These are phyloP conservation scores for Eulacestoma nigropectus DNA, from an alignment of 2,113 vertebrate species.

Conservation along the genomic window DNA sequence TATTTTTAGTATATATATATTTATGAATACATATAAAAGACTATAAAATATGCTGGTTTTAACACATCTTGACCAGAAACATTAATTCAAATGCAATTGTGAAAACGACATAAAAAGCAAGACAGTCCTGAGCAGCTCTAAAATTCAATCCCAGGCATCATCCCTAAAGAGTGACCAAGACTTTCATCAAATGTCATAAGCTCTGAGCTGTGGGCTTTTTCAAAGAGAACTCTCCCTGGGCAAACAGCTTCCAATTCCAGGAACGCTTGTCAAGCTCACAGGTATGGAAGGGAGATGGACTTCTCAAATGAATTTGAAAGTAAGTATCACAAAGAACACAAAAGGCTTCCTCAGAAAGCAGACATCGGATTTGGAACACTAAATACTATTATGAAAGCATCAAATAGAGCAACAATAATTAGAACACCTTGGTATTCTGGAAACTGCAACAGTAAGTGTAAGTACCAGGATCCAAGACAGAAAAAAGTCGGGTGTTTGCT, in stretches of 20 bases:
- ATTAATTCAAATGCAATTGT: slow-evolving; percentile 2
- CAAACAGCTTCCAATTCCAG: neutral
- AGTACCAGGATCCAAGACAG: slow-evolving; percentile 33
- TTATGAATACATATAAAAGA: neutral
- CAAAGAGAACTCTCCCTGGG: neutral
- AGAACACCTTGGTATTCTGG: slow-evolving; percentile 31
- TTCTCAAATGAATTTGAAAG: neutral
- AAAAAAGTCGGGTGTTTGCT: slow-evolving; percentile 13
- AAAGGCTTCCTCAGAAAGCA: slow-evolving; percentile 30
- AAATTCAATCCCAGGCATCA: neutral
- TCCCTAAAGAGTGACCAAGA: neutral
- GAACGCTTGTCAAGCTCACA: neutral
- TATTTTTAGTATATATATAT: neutral
- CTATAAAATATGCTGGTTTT: neutral
- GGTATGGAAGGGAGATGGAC: neutral
- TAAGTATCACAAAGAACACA: neutral
- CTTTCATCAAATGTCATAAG: neutral
- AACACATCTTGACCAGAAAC: neutral
- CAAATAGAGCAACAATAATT: slow-evolving; percentile 31
- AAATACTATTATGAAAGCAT: neutral
- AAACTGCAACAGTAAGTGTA: slow-evolving; percentile 11
- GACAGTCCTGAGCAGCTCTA: neutral
- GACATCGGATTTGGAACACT: neutral
- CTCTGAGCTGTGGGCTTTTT: neutral
- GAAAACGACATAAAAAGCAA: slow-evolving; percentile 1